Evolutionary conservation across 2,113 vertebrate species (phyloP), one percentile per base, ranked within the genome.

Genomic region (Corythoichthys haematopterus): DNA sequence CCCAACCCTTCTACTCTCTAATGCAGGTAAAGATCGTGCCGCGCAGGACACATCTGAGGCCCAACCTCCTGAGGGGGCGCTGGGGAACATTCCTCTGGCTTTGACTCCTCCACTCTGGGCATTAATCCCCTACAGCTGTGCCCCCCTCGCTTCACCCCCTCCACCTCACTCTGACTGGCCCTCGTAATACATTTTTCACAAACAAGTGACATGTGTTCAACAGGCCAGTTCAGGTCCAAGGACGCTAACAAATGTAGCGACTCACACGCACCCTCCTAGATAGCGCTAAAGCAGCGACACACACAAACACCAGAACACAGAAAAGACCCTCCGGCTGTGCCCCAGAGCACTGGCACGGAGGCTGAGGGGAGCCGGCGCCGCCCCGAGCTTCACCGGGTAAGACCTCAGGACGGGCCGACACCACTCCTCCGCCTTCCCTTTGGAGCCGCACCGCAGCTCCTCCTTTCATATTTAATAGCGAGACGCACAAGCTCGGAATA

Each of bases 51-150:
- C 80, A 83, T 93, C 91, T 72, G 79, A 86, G 84, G 66, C 82
- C 76, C 83, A 80, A 85, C 77, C 80, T 84, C 80, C 69, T 78
- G 84, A 81, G 82, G 85, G 79, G 78, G 80, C 89, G 88, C 88
- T 91, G 91, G 82, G 90, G 89, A 91, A 91, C 94, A 96, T 97
- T 96, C 94, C 95, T 95, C 93, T 12, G 82, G 90, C 86, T 91
- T 86, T 88, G 84, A 72, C 85, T 84, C 82, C 77, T 93, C 92
- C 92, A 94, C 93, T 96, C 93, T 93, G 90, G 94, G 94, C 92
- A 88, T 81, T 97, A 98, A 98, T 97, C 95, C 94, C 93, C 93
- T 93, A 94, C 96, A 98, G 96, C 96, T 98, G 95, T 93, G 94
- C 92, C 88, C 88, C 88, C 89, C 91, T 93, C 92, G 91, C 93